Base-by-base conservation (phyloP, 23 tunicate genomes). In the Halocynthia roretzi region DNA sequence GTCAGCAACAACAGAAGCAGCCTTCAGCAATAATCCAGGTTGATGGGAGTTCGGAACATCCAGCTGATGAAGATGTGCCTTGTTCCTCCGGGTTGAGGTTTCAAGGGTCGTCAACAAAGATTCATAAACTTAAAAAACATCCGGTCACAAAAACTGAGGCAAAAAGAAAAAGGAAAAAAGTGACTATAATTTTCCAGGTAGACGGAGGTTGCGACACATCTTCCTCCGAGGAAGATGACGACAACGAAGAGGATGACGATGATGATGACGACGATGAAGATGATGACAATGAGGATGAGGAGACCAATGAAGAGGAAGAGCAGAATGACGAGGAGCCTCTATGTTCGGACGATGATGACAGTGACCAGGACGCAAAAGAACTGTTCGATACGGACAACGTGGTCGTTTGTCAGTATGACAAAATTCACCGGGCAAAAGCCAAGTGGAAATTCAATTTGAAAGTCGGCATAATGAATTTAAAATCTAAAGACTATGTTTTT, bases 381-480 rank as follows among this genome's bases (percentile, higher is more conserved):
- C 70, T 96, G 49, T 89, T 85, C 80, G 95, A 85, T 73, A 85
- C 87, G 62, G 99, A 96, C 65, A 96, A 96, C 78, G 95, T 96
- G 10, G 89, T 96, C 54, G 95, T 96, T 50, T 96, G 99, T 78
- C 99, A 96, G 61, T 96, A 89, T 80, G 99, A 96, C 78, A 96
- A 96, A 90, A 96, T 96, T 62, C 96, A 89, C 40, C 91, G 99
- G 11, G 81, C 91, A 7, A 91, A 91, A 76, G 60, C 81, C 52
- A 71, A 82, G 71, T 96, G 99, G 99, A 91, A 91, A 69, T 96
- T 96, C 71, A 75, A 85, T 68, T 71, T 96, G 12, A 89, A 89
- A 85, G 85, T 89, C 11, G 99, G 99, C 22, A 96, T 96, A 20
- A 96, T 96, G 99, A 86, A 82, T 61, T 62, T 96, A n/a, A 85